Percentiles rank a stretch among this genome's conserved stretches.
Conservation (phyloP, 1,140 invertebrate species). For the Cryptotermes secundus region DNA sequence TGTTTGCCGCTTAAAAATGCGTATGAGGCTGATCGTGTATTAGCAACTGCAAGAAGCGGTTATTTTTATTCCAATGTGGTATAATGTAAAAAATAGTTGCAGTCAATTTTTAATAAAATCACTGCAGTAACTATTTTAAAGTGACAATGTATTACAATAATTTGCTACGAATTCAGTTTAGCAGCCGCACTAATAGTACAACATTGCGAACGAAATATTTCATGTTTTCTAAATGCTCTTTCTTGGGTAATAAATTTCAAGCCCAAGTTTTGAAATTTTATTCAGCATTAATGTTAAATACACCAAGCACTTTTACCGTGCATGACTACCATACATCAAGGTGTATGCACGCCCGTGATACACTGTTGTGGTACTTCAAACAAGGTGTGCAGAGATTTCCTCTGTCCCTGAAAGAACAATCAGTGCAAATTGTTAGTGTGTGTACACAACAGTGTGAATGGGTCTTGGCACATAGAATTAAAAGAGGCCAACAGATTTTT, state of each 20-base stretch:
- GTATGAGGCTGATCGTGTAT: no score
- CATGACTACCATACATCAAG: background rate
- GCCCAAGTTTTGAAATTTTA: background rate
- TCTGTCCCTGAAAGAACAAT: conserved; percentile 46
- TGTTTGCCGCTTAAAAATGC: no score
- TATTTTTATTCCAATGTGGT: background rate
- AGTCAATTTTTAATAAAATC: background rate
- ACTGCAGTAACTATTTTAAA: background rate
- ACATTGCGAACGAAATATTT: background rate
- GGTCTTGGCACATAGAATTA: conserved; percentile 59
- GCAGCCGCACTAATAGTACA: background rate
- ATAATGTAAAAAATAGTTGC: background rate
- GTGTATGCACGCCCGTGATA: background rate
- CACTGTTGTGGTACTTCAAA: background rate
- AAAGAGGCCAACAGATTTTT: conserved; percentile 61
- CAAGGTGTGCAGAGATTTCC: conserved; percentile 1
- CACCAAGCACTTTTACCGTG: background rate
- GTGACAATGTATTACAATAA: background rate
- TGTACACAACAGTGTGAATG: conserved; percentile 64
- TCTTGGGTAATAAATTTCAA: background rate
- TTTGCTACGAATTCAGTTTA: background rate
- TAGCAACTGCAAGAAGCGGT: no score
- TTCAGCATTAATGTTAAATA: background rate
- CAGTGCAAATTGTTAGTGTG: conserved; percentile 49
- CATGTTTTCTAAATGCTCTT: background rate